Evolutionary conservation across 1,140 invertebrate species (phyloP).

Genomic region (Eciton burchellii): DNA sequence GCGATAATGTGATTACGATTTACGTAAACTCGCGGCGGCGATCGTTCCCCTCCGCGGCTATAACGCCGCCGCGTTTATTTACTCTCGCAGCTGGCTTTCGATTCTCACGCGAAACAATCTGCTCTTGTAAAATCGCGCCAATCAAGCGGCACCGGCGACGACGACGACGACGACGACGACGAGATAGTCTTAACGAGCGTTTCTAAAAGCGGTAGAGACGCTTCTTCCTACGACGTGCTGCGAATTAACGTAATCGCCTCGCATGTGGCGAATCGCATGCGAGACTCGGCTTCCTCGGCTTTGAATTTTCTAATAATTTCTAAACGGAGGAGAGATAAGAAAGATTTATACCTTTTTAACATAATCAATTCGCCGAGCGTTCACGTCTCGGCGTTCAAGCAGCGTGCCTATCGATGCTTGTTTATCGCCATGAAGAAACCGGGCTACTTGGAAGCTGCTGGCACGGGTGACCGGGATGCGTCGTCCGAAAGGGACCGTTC

Average conservation of each 20-base stretch:
- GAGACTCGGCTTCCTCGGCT: constrained; percentile 5
- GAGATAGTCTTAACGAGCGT: constrained; percentile 62
- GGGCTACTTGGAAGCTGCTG: not conserved
- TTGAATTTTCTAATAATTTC: constrained; percentile 12
- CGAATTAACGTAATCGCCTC: constrained; percentile 61
- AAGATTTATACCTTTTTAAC: not conserved
- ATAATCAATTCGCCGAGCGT: constrained; percentile 10
- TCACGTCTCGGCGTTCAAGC: not conserved
- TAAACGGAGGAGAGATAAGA: not conserved
- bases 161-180: too few relatives aligned
- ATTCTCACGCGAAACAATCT: constrained; percentile 59
- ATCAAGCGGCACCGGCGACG: too few relatives aligned
- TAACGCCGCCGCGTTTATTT: constrained; percentile 23
- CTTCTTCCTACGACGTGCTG: constrained; percentile 50
- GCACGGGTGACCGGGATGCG: constrained; percentile 23
- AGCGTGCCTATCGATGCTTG: constrained; percentile 7
- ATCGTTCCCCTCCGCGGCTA: constrained; percentile 16
- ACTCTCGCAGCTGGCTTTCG: constrained; percentile 52
- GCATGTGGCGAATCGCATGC: constrained; percentile 46
- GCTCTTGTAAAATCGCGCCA: constrained; percentile 48
- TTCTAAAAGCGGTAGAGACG: constrained; percentile 60
- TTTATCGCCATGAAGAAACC: constrained; percentile 9
- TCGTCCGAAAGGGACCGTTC: constrained; percentile 36
- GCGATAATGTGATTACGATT: constrained; percentile 57
- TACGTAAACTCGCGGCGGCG: constrained; percentile 42